phyloP scores from a whole-genome alignment of 1,140 invertebrate species.

The Trichomalopsis sarcophagae region DNA sequence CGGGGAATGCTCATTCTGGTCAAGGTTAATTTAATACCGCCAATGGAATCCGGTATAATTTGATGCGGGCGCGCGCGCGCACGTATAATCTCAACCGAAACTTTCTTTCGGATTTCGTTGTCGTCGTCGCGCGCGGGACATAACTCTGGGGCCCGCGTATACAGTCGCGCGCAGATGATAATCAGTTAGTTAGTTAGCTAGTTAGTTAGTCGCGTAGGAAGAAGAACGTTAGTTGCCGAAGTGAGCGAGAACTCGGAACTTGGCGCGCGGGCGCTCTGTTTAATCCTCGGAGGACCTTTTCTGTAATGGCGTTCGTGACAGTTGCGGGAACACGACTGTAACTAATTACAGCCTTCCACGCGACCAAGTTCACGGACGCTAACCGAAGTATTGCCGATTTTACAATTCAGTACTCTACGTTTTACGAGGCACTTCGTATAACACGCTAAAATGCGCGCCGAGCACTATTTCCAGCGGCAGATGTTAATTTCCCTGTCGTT shows the following conservation, averaged over 20 bases:
- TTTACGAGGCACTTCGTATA: neutral
- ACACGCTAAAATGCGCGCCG: neutral
- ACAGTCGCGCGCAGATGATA: too few species aligned
- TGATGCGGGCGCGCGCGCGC: too few species aligned
- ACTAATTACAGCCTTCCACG: neutral
- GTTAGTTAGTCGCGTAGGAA: too few species aligned
- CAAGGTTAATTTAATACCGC: neutral
- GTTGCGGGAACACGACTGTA: neutral
- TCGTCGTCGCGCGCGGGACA: too few species aligned
- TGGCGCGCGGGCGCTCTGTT: neutral
- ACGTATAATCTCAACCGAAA: neutral
- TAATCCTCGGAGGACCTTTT: neutral
- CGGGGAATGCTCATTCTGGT: neutral
- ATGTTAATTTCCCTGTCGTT: neutral
- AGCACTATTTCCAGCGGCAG: neutral
- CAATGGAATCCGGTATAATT: neutral
- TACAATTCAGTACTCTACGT: neutral
- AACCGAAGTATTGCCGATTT: neutral
- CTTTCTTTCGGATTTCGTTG: neutral
- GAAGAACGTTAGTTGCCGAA: too few species aligned
- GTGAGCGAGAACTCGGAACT: neutral
- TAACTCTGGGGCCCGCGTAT: too few species aligned
- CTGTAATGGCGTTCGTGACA: slow-evolving; percentile 12
- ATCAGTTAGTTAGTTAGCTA: too few species aligned
- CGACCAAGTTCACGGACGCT: neutral